Base-by-base conservation (phyloP, 2,888 invertebrate genomes). In the Drosophila stalkeri region DNA sequence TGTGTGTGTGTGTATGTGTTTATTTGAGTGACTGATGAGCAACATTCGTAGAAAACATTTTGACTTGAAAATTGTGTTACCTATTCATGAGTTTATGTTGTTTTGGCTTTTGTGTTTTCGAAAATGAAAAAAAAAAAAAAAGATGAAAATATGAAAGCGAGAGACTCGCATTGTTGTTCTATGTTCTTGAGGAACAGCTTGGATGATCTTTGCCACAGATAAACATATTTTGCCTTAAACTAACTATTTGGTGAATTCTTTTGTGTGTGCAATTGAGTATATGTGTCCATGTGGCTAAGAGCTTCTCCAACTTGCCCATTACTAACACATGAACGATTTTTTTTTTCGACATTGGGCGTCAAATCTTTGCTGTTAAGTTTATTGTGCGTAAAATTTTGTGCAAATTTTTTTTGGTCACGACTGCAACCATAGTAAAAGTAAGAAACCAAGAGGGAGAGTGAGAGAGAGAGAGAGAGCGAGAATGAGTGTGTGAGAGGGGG, bases 331-430 rank as follows among this genome's bases (percentile, higher is more conserved):
- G 90, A 89, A 70, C 71, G 88, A 76, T 55, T 59, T n/a, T 3
- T 75, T 75, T 78, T 82, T 75, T 82, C 71, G 86, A 44, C 75
- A 70, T 63, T 80, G 72, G 67, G 73, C 78, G 75, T 64, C 68
- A 65, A 71, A 71, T 75, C 71, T 76, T 73, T 80, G 69, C 63
- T 80, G 64, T 64, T 73, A 72, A 89, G 79, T 89, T 86, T 89
- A 89, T 86, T 89, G 86, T 82, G 90, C 86, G 90, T 85, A 86
- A 86, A 89, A 86, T 86, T 76, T 81, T 87, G 81, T 82, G 64
- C 55, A 73, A 71, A 73, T 85, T 86, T 72, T 61, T 47, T 55
- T 67, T 52, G 31, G 43, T 56, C 44, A 64, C 55, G 63, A 69
- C 27, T 64, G 49, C 56, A 57, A 20, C n/a, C 39, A n/a, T 37